phyloP scores from a whole-genome alignment of 2,888 invertebrate species.

The Drosophila kanekoi region DNA sequence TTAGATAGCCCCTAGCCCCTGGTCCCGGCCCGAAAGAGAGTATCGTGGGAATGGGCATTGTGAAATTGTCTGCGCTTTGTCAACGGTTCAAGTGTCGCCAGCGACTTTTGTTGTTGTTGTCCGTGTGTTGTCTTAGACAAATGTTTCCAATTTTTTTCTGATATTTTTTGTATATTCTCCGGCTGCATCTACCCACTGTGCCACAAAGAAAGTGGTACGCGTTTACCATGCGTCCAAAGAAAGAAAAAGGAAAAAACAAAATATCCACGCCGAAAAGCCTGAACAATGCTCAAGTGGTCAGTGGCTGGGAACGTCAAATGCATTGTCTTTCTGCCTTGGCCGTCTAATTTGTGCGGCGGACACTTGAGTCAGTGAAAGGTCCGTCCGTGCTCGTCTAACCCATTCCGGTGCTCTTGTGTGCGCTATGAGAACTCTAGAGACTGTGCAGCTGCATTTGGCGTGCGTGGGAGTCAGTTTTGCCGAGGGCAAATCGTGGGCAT shows the following conservation, averaged over 20 bases:
- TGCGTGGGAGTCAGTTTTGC: slow-evolving; percentile 73
- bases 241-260: not conserved
- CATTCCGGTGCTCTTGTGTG: slow-evolving; percentile 6
- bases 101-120: slow-evolving; percentile 47
- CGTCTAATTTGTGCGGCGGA: slow-evolving; percentile 73
- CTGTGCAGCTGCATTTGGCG: slow-evolving; percentile 67
- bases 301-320: slow-evolving; percentile 56
- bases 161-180: slow-evolving; percentile 50
- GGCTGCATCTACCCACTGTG: slow-evolving; percentile 38
- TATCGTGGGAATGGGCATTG: slow-evolving; percentile 79
- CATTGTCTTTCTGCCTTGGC: slow-evolving; percentile 45
- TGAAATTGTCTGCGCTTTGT: slow-evolving; percentile 69
- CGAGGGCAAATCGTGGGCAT: slow-evolving; percentile 55
- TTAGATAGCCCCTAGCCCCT: slow-evolving; percentile 58
- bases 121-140: slow-evolving; percentile 69
- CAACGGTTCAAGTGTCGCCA: slow-evolving; percentile 78
- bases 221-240: slow-evolving; percentile 73
- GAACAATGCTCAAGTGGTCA: slow-evolving; percentile 71
- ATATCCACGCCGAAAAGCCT: slow-evolving; percentile 11
- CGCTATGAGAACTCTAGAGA: slow-evolving; percentile 35
- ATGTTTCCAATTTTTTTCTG: slow-evolving; percentile 66
- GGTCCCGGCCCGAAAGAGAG: slow-evolving; percentile 62
- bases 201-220: slow-evolving; percentile 75
- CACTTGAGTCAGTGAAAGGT: slow-evolving; percentile 75
- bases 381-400: slow-evolving; percentile 58